Percentiles rank a stretch among this genome's conserved stretches.
These are phyloP conservation scores for Lymantria dispar DNA, from an alignment of 2,888 invertebrate species.

Conservation along the genomic window DNA sequence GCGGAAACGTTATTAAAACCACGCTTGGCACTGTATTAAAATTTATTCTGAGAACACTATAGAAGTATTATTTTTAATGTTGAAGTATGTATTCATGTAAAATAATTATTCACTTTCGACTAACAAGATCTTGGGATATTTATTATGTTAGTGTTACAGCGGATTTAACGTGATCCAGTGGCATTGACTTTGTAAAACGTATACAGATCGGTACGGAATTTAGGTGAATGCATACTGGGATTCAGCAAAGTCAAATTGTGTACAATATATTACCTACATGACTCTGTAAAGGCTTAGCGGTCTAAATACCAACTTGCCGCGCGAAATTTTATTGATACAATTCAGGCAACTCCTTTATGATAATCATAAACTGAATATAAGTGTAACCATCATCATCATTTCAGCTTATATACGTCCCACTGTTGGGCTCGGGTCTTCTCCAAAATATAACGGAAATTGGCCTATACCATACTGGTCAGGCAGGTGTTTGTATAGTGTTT, in stretches of 20 bases:
- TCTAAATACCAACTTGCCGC: too few relatives aligned
- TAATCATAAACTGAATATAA: too few relatives aligned
- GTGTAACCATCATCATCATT: too few relatives aligned
- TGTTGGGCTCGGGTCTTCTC: too few relatives aligned
- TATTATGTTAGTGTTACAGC: constrained; percentile 1
- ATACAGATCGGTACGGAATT: constrained; percentile 2
- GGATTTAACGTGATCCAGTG: constrained; percentile 1
- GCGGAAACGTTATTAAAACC: not conserved
- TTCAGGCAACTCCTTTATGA: too few relatives aligned
- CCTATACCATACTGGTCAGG: too few relatives aligned
- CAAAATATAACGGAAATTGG: too few relatives aligned
- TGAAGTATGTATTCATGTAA: not conserved
- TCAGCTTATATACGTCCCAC: too few relatives aligned
- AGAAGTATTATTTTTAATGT: not conserved
- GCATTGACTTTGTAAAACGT: constrained; percentile 1
- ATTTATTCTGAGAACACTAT: not conserved
- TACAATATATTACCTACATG: too few relatives aligned
- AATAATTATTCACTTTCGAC: constrained; percentile 1
- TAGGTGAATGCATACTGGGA: not conserved
- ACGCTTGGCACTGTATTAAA: not conserved
- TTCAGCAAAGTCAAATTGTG: not conserved
- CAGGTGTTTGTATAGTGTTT: too few relatives aligned
- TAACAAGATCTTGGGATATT: constrained; percentile 4
- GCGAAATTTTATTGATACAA: too few relatives aligned
- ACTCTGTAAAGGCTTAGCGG: too few relatives aligned